Evolutionary conservation across 2,113 vertebrate species (phyloP), one percentile per base, ranked within the genome.

Genomic region (Hemibagrus wyckioides): DNA sequence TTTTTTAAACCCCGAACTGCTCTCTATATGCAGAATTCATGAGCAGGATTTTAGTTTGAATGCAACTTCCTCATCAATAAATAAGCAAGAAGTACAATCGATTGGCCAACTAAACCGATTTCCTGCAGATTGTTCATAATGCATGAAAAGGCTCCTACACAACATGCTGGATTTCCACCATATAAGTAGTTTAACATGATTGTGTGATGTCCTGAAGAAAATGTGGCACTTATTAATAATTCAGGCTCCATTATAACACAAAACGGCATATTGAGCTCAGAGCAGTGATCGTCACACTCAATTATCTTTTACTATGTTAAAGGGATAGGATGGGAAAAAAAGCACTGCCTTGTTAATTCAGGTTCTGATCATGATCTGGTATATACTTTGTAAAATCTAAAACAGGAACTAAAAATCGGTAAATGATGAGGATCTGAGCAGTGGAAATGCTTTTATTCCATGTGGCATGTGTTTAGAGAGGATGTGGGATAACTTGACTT

Each of bases 171-270:
- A 39, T 36, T 71, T 71, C 33, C 33, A 71, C 30, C 39, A 33
- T 71, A 39, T 19, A 71, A 71, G 67, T 11, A 71, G 30, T 25
- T 73, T 25, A 48, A 75, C 10, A 41, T 71, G 67, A 41, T 33
- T 39, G 36, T 44, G 39, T 44, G 21, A 23, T 73, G 9, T 30
- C 2, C 9, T 73, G 54, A 41, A 33, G 23, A 82, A 41, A 59
- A 59, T 82, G 80, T 28, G 56, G 28, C 30, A 44, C 80, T 73
- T 41, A 81, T 81, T 81, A 39, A 81, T 33, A 57, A 81, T 81
- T 81, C 54, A 59, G 79, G 56, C 56, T 82, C 36, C 10, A 61
- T 23, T 61, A 82, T 82, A 59, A 25, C 54, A 82, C 30, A 19
- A 25, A 82, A 61, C 11, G 1, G 54, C 17, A 14, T 82, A n/a